These are phyloP conservation scores for Myanophis thanlyinensis DNA, from an alignment of 2,113 vertebrate species.

Conservation along the genomic window DNA sequence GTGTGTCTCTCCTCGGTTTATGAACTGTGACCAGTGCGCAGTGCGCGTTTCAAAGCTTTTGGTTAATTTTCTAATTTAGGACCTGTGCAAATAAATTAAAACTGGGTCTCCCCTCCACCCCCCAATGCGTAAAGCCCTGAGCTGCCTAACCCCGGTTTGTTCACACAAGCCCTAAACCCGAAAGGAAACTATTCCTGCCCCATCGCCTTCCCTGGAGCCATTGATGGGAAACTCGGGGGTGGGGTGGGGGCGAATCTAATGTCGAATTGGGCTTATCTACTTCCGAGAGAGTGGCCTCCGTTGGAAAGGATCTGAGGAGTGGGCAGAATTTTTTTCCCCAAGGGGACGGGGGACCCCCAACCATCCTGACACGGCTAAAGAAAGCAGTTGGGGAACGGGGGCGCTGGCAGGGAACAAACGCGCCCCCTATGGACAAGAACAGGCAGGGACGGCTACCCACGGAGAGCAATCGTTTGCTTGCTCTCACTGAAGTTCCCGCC, in stretches of 20 bases:
- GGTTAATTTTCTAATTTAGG: neutral
- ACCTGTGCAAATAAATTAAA: neutral
- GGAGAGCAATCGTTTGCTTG: neutral
- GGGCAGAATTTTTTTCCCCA: neutral
- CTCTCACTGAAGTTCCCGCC: neutral
- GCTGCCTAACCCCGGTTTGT: neutral
- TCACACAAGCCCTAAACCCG: neutral
- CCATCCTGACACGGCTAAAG: neutral
- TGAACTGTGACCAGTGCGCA: neutral
- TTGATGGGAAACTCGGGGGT: neutral
- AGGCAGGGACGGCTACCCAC: neutral
- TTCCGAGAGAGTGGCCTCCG: neutral
- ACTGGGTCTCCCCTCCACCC: neutral
- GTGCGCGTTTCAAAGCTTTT: neutral
- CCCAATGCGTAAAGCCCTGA: neutral
- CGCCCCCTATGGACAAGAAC: neutral
- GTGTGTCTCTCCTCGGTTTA: neutral
- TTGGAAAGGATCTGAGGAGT: neutral
- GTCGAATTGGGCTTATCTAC: neutral
- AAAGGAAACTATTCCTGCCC: neutral
- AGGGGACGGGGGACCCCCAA: neutral
- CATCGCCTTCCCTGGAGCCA: neutral
- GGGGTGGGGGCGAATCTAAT: neutral
- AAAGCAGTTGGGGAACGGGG: neutral
- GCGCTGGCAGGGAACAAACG: neutral